Conservation (phyloP, 2,113 vertebrate genomes). For the Aviceda subcristata region DNA sequence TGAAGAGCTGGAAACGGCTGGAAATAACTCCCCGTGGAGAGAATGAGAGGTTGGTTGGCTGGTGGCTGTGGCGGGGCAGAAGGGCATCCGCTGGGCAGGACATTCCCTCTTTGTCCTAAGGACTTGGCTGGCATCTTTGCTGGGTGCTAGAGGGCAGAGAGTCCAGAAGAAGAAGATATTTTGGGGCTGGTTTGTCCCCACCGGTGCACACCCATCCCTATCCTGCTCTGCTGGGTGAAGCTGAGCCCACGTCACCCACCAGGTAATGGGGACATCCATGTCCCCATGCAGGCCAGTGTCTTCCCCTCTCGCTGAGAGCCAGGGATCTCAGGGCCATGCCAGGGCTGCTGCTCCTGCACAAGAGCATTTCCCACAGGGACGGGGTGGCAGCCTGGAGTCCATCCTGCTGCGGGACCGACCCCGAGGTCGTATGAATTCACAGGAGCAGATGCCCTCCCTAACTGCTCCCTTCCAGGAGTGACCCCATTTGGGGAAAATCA, state of each 20-base stretch:
- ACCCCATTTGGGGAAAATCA: neutral
- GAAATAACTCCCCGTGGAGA: neutral
- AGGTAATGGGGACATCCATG: neutral
- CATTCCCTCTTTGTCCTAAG: neutral
- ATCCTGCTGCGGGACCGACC: accelerated
- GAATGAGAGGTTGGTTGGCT: neutral
- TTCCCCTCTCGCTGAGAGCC: accelerated
- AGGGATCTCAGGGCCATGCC: neutral
- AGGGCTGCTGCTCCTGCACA: neutral
- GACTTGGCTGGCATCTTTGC: accelerated
- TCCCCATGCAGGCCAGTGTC: accelerated
- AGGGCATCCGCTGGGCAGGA: neutral
- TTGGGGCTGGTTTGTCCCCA: neutral
- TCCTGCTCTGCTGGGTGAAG: neutral
- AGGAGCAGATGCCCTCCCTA: neutral
- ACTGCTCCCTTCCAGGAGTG: neutral
- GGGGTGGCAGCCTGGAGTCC: neutral
- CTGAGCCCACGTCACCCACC: neutral
- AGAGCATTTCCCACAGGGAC: neutral
- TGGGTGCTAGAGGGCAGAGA: neutral
- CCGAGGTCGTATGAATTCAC: accelerated
- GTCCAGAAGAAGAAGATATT: neutral
- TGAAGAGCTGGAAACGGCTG: neutral
- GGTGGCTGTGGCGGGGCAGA: neutral
- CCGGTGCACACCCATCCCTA: accelerated